Conservation (phyloP, 2,797 vertebrate species). For the Paedocypris micromegethes region DNA sequence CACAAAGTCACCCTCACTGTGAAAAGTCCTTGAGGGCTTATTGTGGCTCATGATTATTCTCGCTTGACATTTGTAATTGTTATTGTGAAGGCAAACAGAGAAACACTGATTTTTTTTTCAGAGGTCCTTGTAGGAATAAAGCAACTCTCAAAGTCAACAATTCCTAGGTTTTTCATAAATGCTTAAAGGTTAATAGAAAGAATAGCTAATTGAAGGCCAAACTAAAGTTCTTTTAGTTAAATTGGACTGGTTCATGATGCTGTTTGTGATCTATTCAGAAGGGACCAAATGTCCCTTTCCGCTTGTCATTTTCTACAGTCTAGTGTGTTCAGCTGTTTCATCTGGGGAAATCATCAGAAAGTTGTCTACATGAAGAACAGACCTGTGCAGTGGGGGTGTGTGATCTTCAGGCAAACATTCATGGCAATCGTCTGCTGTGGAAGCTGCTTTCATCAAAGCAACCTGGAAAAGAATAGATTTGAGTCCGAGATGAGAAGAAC, state of each 20-base stretch:
- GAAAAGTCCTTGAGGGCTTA: slow-evolving; percentile 53
- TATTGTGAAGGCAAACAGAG: slow-evolving; percentile 72
- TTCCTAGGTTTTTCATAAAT: slow-evolving; percentile 52
- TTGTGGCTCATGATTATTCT: slow-evolving; percentile 66
- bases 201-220: slow-evolving; percentile 69
- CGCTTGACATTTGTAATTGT: slow-evolving; percentile 78
- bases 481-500: slow-evolving; percentile 31
- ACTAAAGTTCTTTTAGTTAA: slow-evolving; percentile 76
- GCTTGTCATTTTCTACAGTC: slow-evolving; percentile 62
- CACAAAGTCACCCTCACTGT: slow-evolving; percentile 52
- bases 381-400: slow-evolving; percentile 56
- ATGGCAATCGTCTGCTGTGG: slow-evolving; percentile 28
- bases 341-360: slow-evolving; percentile 67
- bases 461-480: slow-evolving; percentile 37
- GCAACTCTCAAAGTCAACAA: slow-evolving; percentile 65
- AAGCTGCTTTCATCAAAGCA: slow-evolving; percentile 43
- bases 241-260: slow-evolving; percentile 61
- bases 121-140: slow-evolving; percentile 63
- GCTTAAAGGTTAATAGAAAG: slow-evolving; percentile 50
- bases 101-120: slow-evolving; percentile 67
- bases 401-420: slow-evolving; percentile 55
- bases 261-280: slow-evolving; percentile 65
- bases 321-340: slow-evolving; percentile 62
- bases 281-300: slow-evolving; percentile 61
- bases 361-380: slow-evolving; percentile 64